phyloP scores from a whole-genome alignment of 2,888 invertebrate genomes.

The Anticlea derivata region DNA sequence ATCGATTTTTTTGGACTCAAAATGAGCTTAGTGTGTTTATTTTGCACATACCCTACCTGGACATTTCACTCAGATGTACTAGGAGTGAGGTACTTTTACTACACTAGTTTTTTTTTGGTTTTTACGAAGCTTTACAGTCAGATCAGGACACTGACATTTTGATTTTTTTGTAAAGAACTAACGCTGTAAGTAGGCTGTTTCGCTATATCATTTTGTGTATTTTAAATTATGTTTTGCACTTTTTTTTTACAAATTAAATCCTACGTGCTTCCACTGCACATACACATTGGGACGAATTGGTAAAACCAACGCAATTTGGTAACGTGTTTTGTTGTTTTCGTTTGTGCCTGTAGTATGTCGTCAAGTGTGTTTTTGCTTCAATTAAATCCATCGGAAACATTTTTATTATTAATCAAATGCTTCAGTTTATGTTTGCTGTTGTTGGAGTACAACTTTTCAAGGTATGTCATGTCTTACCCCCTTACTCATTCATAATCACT shows the following conservation, averaged over 20 bases:
- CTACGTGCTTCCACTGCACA: slow-evolving; percentile 58
- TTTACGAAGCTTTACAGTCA: slow-evolving; percentile 48
- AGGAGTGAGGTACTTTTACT: slow-evolving; percentile 71
- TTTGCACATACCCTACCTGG: slow-evolving; percentile 80
- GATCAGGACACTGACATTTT: slow-evolving; percentile 68
- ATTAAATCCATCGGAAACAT: slow-evolving; percentile 99
- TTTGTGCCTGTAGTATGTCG: slow-evolving; percentile 92
- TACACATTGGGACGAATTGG: slow-evolving; percentile 61
- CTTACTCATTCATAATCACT: no score
- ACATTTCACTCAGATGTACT: slow-evolving; percentile 71
- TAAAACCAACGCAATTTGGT: slow-evolving; percentile 57
- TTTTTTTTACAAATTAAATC: slow-evolving; percentile 55
- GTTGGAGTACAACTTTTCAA: slow-evolving; percentile 99
- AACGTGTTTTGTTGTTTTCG: slow-evolving; percentile 52
- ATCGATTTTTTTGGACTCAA: slow-evolving; percentile 76
- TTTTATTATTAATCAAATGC: slow-evolving; percentile 99
- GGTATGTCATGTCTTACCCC: slow-evolving; percentile 85
- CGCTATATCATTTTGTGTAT: slow-evolving; percentile 34
- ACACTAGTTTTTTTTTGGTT: slow-evolving; percentile 53
- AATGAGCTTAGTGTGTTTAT: slow-evolving; percentile 71
- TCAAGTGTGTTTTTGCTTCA: slow-evolving; percentile 99
- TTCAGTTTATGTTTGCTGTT: slow-evolving; percentile 99
- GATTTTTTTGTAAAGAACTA: slow-evolving; percentile 60
- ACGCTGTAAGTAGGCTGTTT: slow-evolving; percentile 64
- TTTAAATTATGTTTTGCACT: slow-evolving; percentile 53